Percentiles rank a stretch among this genome's conserved stretches.
These are phyloP conservation scores for Catalaphyllia jardinei DNA, from an alignment of 64 coral and sea anemone species.

Conservation along the genomic window DNA sequence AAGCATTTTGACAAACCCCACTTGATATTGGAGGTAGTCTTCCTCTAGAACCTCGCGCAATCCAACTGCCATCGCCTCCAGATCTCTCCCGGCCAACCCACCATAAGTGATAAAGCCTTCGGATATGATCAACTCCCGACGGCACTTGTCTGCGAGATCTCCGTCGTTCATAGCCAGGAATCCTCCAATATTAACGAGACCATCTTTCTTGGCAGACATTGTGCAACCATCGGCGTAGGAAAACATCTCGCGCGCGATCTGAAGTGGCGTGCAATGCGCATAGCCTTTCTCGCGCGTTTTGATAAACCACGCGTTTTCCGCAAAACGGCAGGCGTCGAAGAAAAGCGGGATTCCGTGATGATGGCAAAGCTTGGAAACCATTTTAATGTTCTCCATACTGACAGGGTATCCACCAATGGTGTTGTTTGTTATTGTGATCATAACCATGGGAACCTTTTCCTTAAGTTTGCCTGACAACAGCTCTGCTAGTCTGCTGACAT, in stretches of 20 bases:
- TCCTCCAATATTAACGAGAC: slow-evolving; percentile 56
- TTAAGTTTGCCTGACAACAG: slow-evolving; percentile 27
- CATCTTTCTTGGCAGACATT: slow-evolving; percentile 76
- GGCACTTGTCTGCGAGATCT: slow-evolving; percentile 53
- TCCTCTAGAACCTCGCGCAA: slow-evolving; percentile 56
- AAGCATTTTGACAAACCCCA: slow-evolving; percentile 45
- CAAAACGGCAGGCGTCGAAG: slow-evolving; percentile 71
- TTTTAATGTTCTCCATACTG: slow-evolving; percentile 68
- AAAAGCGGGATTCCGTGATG: slow-evolving; percentile 44
- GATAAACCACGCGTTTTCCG: slow-evolving; percentile 71
- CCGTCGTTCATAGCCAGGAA: slow-evolving; percentile 62
- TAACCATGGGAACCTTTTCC: slow-evolving; percentile 19
- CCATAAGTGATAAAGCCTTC: slow-evolving; percentile 77
- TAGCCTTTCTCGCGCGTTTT: slow-evolving; percentile 53
- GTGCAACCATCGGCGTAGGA: slow-evolving; percentile 60
- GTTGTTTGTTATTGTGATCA: slow-evolving; percentile 69
- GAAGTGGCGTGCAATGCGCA: slow-evolving; percentile 12
- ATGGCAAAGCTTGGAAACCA: slow-evolving; percentile 65
- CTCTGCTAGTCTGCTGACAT: slow-evolving; percentile 33
- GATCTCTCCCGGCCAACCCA: slow-evolving; percentile 63
- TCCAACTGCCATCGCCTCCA: slow-evolving; percentile 67
- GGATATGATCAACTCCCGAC: slow-evolving; percentile 48
- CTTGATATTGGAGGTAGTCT: slow-evolving; percentile 59
- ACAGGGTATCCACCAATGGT: slow-evolving; percentile 56
- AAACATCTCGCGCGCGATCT: slow-evolving; percentile 69